Evolutionary conservation across 2,113 vertebrate species (phyloP), one percentile per base, ranked within the genome.

Genomic region (Artemisiospiza belli): DNA sequence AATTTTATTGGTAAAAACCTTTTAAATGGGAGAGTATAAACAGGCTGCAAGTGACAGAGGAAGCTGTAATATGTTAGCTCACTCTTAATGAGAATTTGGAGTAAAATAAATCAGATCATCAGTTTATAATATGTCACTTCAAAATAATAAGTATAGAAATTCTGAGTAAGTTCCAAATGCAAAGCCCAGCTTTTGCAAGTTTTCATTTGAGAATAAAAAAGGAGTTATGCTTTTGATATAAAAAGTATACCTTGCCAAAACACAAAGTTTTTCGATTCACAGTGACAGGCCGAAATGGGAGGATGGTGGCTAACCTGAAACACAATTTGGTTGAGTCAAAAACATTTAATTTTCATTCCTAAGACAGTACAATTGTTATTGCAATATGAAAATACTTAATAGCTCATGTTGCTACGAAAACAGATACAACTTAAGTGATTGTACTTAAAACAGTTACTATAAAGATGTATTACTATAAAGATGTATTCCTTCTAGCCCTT

Each of bases 241-340:
- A 96, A 97, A 97, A 84, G 72, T 94, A 91, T 98, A 99, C 99
- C 99, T 99, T 99, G 99, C 99, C 99, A 99, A 98, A 99, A 99
- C 96, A 99, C 99, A 98, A 99, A 99, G 97, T 99, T 99, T 98
- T 99, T 99, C 51, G 99, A 99, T 97, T 99, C 99, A 98, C 99
- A 99, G 98, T 99, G 99, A 98, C 99, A 99, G 97, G 99, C 98
- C 52, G 99, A 99, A 98, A 99, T 97, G 87, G 99, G 99, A 96
- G 99, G 99, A 96, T 99, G 99, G 98, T 99, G 99, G 98, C 99
- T 99, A 98, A 99, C 99, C 99, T 99, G 96, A 24, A 95, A 97
- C 95, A 97, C 8, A 96, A 62, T 91, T 96, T 31, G 30, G 27
- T 30, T 83, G 49, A 86, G 39, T 95, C 86, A 93, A 80, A 80